Evolutionary conservation across 2,888 invertebrate genomes (phyloP).

Genomic region (Andricus curvator): DNA sequence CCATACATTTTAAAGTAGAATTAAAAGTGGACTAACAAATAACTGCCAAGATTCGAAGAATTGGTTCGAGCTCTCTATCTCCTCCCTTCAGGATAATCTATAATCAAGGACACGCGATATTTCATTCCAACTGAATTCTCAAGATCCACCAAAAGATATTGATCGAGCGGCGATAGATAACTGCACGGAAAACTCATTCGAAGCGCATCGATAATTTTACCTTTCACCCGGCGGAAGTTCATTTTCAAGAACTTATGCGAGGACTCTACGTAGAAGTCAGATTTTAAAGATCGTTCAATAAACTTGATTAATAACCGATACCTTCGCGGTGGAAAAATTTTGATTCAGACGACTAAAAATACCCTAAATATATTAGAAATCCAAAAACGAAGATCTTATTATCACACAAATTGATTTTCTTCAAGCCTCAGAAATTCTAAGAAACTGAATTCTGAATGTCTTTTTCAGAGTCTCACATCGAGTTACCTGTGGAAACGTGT

Average conservation of each 20-base stretch:
- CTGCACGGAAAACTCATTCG: constrained; percentile 69
- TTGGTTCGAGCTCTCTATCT: constrained; percentile 49
- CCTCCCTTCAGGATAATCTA: constrained; percentile 62
- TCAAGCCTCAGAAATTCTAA: too few species aligned
- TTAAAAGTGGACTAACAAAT: background rate
- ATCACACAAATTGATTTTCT: background rate
- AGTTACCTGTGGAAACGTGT: background rate
- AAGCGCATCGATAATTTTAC: constrained; percentile 59
- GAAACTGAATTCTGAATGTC: too few species aligned
- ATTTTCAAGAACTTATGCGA: constrained; percentile 13
- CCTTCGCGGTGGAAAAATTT: background rate
- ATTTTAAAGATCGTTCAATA: constrained; percentile 4
- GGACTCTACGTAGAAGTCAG: background rate
- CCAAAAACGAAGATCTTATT: too few species aligned
- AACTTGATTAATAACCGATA: background rate
- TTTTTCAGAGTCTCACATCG: too few species aligned
- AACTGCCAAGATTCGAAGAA: background rate
- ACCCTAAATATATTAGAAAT: too few species aligned
- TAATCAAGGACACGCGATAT: constrained; percentile 74
- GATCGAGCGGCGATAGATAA: constrained; percentile 63
- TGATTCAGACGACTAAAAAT: too few species aligned
- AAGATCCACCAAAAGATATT: constrained; percentile 63
- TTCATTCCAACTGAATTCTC: constrained; percentile 66
- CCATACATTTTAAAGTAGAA: background rate
- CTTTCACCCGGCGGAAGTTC: background rate